Percentiles rank a stretch among this genome's conserved stretches.
Evolutionary conservation across 37 sponge, comb jelly and placozoan genomes (phyloP).

Genomic region (Halisarca cf. caerulea): DNA sequence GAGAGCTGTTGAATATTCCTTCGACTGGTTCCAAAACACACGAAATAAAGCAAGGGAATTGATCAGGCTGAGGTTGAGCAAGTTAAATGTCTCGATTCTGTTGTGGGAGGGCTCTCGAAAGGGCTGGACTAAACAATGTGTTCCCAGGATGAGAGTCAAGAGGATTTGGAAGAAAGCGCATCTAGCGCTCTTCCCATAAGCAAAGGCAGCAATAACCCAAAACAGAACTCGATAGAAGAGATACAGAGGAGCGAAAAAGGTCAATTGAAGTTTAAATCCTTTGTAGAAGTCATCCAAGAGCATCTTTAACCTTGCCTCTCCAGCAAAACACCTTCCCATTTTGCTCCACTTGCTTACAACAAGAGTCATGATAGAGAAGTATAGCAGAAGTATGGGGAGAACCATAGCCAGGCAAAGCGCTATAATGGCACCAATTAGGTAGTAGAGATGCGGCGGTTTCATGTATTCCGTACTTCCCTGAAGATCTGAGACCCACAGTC

Average conservation of each 20-base stretch:
- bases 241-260: background rate
- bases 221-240: background rate
- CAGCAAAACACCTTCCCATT: background rate
- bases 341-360: background rate
- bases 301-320: background rate
- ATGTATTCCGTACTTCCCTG: background rate
- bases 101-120: background rate
- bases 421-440: background rate
- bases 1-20: background rate
- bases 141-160: background rate
- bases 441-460: background rate
- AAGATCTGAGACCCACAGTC: background rate
- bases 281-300: conserved; percentile 19
- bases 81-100: conserved; percentile 1
- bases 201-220: background rate
- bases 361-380: background rate
- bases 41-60: background rate
- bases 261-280: conserved; percentile 1
- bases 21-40: background rate
- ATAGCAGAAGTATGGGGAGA: background rate
- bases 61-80: conserved; percentile 6
- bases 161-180: background rate
- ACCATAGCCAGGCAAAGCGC: background rate
- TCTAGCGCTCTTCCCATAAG: no score
- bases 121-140: conserved; percentile 20